Conservation (phyloP, 92 coral and sea anemone species). For the Paramuricea clavata region DNA sequence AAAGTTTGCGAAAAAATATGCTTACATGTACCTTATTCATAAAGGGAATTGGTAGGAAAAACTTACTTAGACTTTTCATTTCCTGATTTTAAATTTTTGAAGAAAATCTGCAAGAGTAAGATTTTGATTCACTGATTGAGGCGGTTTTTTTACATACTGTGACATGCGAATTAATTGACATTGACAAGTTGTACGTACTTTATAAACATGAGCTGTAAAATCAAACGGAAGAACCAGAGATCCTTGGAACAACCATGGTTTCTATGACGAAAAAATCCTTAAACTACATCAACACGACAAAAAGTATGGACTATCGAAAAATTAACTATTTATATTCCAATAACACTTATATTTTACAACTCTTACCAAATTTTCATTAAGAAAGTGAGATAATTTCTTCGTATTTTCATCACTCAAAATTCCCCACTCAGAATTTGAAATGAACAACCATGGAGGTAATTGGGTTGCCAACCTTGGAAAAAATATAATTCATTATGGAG, state of each 20-base stretch:
- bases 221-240: constrained; percentile 32
- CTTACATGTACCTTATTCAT: too few species aligned
- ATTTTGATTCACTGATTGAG: not conserved
- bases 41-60: too few species aligned
- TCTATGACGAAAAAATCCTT: not conserved
- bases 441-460: not conserved
- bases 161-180: too few species aligned
- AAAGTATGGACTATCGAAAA: too few species aligned
- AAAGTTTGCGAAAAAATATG: too few species aligned
- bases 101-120: not conserved
- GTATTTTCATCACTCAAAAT: not conserved
- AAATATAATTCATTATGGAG: not conserved
- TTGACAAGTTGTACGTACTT: constrained; percentile 9
- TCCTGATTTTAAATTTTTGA: not conserved
- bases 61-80: not conserved
- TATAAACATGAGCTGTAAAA: constrained; percentile 32
- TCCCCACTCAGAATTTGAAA: constrained; percentile 1
- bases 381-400: not conserved
- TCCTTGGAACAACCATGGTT: constrained; percentile 15
- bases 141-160: too few species aligned
- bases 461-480: not conserved
- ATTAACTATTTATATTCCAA: too few species aligned
- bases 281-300: too few species aligned
- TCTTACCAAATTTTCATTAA: constrained; percentile 33
- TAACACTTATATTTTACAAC: too few species aligned